Percentiles rank a stretch among this genome's conserved stretches.
Conservation (phyloP, 35 echinoderm and acorn worm species). For the Ophiothrix spiculata region DNA sequence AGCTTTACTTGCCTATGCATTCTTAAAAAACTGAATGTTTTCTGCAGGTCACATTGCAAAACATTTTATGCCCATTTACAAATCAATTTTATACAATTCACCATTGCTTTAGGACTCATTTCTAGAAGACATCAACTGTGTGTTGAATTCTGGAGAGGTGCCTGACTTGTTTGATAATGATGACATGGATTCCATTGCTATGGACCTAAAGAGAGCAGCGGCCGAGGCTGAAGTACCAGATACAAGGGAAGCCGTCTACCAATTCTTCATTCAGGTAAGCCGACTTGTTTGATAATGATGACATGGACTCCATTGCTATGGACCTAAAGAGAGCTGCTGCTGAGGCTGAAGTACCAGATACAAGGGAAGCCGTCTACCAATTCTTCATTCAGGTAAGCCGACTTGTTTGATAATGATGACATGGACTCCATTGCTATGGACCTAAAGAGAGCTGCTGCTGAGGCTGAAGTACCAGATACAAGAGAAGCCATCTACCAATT, state of each 20-base stretch:
- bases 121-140: constrained; percentile 91
- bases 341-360: constrained; percentile 94
- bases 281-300: constrained; percentile 97
- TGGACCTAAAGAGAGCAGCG: constrained; percentile 91
- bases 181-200: constrained; percentile 88
- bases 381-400: constrained; percentile 99
- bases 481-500: constrained; percentile 91
- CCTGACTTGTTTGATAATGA: constrained; percentile 97
- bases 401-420: constrained; percentile 96
- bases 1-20: no score
- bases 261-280: constrained; percentile 98
- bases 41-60: no score
- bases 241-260: constrained; percentile 89
- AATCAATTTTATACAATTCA: no score
- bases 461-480: constrained; percentile 95
- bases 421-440: constrained; percentile 94
- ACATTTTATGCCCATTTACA: no score
- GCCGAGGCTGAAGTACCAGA: constrained; percentile 92
- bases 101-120: no score
- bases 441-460: constrained; percentile 76
- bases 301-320: constrained; percentile 91
- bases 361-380: constrained; percentile 85
- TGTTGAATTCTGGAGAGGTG: constrained; percentile 96
- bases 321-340: constrained; percentile 85
- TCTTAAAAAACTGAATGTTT: no score